phyloP scores from a whole-genome alignment of 2,113 vertebrate species.

The Ammodytes dubius region DNA sequence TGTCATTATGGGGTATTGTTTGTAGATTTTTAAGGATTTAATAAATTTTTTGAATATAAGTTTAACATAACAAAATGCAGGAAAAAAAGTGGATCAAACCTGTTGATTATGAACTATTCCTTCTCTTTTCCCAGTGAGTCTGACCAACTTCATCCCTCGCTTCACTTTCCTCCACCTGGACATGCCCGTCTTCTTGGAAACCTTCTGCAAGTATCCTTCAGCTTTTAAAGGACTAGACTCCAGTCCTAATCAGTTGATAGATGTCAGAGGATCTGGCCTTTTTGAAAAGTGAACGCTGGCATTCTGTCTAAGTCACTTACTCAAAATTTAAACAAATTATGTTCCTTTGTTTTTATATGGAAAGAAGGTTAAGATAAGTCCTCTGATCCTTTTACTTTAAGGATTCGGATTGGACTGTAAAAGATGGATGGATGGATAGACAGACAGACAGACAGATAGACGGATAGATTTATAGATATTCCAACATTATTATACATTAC shows the following conservation, averaged over 20 bases:
- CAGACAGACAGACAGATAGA: no score
- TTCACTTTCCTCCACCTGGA: conserved; percentile 93
- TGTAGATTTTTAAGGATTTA: no score
- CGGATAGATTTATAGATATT: no score
- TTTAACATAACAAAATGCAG: no score
- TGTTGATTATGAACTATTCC: background rate
- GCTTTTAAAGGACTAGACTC: background rate
- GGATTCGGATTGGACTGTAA: background rate
- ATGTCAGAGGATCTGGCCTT: background rate
- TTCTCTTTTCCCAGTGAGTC: conserved; percentile 88
- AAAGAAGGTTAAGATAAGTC: background rate
- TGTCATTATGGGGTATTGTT: no score
- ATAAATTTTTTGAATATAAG: no score
- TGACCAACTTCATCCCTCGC: conserved; percentile 96
- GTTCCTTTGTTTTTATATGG: background rate
- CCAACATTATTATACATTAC: no score
- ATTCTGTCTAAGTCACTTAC: background rate
- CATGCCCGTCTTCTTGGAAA: conserved; percentile 94
- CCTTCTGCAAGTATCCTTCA: conserved; percentile 99
- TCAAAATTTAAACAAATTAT: background rate
- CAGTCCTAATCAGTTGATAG: background rate
- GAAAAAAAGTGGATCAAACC: background rate
- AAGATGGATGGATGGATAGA: no score
- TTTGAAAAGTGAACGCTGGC: background rate
- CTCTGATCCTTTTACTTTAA: background rate